Conservation (phyloP, 2,113 vertebrate species). For the Hippocampus zosterae region DNA sequence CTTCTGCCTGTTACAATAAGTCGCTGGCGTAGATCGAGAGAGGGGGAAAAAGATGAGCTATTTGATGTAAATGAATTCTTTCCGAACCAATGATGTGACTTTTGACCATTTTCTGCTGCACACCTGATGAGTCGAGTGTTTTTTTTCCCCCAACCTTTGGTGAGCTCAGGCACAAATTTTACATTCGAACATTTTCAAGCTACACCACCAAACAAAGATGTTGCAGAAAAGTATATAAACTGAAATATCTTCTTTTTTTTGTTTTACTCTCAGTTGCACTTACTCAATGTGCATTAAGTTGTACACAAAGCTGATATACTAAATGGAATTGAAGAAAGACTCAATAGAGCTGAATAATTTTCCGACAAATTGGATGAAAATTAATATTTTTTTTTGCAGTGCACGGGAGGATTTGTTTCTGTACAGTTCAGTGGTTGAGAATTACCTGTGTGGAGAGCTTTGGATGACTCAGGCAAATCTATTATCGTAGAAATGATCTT, state of each 20-base stretch:
- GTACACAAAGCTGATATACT: background rate
- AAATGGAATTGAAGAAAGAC: background rate
- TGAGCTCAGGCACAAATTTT: background rate
- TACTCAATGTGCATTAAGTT: background rate
- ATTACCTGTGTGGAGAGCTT: background rate
- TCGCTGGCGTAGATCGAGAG: background rate
- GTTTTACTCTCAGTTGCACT: background rate
- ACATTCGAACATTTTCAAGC: background rate
- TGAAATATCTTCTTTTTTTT: background rate
- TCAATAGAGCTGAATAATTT: background rate
- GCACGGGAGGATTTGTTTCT: background rate
- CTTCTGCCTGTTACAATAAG: background rate
- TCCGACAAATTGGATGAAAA: background rate
- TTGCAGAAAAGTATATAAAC: background rate
- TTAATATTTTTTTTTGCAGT: background rate
- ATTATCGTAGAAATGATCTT: background rate
- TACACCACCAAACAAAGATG: background rate
- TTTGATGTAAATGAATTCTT: background rate
- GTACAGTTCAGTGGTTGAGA: background rate
- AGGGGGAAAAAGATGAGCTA: background rate
- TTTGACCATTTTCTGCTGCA: background rate
- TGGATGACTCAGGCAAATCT: conserved; percentile 20
- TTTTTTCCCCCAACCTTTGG: background rate
- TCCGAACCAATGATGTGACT: background rate
- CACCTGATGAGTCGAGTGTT: background rate